A percentile compares a stretch with the other conserved stretches of the same genome.
Conservation (phyloP, 2,797 vertebrate genomes). For the Hoplostethus atlanticus region DNA sequence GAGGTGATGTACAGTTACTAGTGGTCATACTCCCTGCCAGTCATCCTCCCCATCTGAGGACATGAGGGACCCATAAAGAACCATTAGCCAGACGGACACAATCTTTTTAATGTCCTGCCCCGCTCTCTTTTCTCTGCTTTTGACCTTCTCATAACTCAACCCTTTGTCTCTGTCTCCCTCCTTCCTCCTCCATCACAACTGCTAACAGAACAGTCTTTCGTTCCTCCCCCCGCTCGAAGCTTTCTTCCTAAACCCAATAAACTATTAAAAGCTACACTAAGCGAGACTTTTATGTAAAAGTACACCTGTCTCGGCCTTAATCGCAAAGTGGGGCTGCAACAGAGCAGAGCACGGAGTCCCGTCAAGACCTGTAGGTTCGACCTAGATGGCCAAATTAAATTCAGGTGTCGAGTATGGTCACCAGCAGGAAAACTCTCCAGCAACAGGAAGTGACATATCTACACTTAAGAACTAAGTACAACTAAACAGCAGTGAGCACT, state of each 20-base stretch:
- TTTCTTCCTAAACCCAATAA: not conserved
- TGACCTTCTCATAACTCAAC: slow-evolving; percentile 77
- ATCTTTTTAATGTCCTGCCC: slow-evolving; percentile 81
- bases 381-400: too few species aligned
- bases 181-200: slow-evolving; percentile 49
- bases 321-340: slow-evolving; percentile 23
- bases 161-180: slow-evolving; percentile 45
- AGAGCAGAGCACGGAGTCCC: too few species aligned
- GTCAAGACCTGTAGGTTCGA: too few species aligned
- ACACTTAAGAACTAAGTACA: too few species aligned
- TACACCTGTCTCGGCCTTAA: slow-evolving; percentile 44
- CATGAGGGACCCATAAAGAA: slow-evolving; percentile 78
- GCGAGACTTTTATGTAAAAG: slow-evolving; percentile 32
- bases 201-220: slow-evolving; percentile 49
- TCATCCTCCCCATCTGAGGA: slow-evolving; percentile 77
- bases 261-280: not conserved
- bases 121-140: slow-evolving; percentile 63
- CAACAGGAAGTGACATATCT: too few species aligned
- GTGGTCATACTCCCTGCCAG: slow-evolving; percentile 79
- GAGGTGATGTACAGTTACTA: slow-evolving; percentile 81
- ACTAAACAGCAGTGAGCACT: too few species aligned
- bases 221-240: not conserved
- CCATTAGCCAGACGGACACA: slow-evolving; percentile 82
- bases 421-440: too few species aligned
- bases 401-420: too few species aligned